These are phyloP conservation scores for Muraenolepis orangiensis DNA, from an alignment of 2,797 vertebrate genomes.

Conservation along the genomic window DNA sequence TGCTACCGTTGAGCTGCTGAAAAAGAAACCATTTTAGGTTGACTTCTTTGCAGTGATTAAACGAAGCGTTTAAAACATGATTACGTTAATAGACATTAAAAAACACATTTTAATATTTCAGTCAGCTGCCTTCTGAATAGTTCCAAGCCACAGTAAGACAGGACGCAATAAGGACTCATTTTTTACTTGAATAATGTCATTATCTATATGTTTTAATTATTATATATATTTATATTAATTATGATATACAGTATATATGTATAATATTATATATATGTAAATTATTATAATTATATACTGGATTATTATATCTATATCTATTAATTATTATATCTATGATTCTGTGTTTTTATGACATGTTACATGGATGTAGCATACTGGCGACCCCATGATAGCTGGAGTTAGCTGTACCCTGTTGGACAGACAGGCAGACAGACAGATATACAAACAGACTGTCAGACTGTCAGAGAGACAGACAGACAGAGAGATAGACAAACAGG, in stretches of 20 bases:
- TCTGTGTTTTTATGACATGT: neutral
- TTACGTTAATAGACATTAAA: neutral
- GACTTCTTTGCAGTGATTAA: slow-evolving; percentile 1
- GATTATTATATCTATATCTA: too few species aligned
- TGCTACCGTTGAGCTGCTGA: neutral
- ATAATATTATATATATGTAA: too few species aligned
- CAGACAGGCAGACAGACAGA: neutral
- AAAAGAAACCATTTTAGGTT: neutral
- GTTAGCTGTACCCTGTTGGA: slow-evolving; percentile 25
- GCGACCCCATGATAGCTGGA: slow-evolving; percentile 51
- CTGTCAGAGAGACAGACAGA: neutral
- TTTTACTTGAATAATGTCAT: neutral
- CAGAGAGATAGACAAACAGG: neutral
- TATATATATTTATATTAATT: too few species aligned
- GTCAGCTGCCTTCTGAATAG: neutral
- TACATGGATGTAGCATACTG: slow-evolving; percentile 4
- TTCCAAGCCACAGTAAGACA: neutral
- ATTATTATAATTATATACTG: too few species aligned
- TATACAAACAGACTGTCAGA: neutral
- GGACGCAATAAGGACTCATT: neutral
- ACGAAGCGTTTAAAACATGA: neutral
- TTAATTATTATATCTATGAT: neutral
- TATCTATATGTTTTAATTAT: too few species aligned
- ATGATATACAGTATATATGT: too few species aligned
- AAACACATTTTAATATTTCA: neutral